These are phyloP conservation scores for Cynocephalus volans DNA, from an alignment of 2,113 vertebrate genomes.

Conservation along the genomic window DNA sequence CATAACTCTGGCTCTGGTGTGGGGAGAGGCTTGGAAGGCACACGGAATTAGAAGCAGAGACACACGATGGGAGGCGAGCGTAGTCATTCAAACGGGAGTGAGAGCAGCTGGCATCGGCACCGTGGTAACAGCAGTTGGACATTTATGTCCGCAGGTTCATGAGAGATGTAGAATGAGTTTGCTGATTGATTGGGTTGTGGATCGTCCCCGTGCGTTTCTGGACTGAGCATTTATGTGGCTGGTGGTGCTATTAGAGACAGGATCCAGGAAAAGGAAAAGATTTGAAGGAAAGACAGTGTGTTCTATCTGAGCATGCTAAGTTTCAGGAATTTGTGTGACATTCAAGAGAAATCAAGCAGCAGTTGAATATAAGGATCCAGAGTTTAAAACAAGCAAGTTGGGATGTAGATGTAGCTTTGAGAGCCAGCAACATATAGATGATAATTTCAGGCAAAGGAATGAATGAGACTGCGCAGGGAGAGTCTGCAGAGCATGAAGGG, in stretches of 20 bases:
- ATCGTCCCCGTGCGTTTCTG: not conserved
- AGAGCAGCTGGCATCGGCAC: not conserved
- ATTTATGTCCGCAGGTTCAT: not conserved
- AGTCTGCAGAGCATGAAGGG: not conserved
- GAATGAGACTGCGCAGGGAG: not conserved
- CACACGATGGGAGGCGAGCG: not conserved
- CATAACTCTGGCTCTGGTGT: too few relatives aligned
- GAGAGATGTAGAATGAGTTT: not conserved
- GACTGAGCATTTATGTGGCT: not conserved
- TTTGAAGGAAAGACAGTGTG: not conserved
- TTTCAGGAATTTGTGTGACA: not conserved
- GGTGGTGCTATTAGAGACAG: not conserved
- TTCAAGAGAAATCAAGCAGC: not conserved
- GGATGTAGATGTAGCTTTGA: not conserved
- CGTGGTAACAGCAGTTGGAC: not conserved
- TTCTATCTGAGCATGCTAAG: not conserved
- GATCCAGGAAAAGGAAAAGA: not conserved
- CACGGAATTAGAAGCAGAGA: not conserved
- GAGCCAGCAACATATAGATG: not conserved
- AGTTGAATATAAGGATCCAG: slow-evolving; percentile 8
- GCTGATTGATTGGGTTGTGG: not conserved
- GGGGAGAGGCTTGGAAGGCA: too few relatives aligned
- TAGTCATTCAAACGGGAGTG: not conserved
- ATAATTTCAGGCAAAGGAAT: not conserved
- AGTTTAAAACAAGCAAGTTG: not conserved